Evolutionary conservation across 2,797 vertebrate species (phyloP), one percentile per base, ranked within the genome.

Genomic region (Falco biarmicus): DNA sequence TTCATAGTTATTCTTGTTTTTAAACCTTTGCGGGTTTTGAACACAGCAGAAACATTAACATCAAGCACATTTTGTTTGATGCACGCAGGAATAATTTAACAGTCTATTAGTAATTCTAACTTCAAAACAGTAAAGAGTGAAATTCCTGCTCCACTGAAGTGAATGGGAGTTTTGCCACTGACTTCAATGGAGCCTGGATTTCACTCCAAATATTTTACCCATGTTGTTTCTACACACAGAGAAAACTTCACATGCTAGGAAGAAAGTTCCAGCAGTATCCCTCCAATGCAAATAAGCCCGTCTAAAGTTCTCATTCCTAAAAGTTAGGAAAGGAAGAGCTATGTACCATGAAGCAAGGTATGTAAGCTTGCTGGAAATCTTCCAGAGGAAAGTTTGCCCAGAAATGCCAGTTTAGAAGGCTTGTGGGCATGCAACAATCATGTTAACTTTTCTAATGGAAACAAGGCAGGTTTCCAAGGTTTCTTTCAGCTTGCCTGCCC

Each of bases 151-250:
- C 56, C 39, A 25, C 76, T 82, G 86, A 95, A 92, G 48, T 86
- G 73, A 94, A 95, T 20, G 93, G 94, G 95, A 96, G 80, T 90
- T 95, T 91, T 95, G 94, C 95, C 90, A 94, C 5, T 95, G 69
- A 94, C 87, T 96, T 92, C 93, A 96, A 86, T 22, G 63, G 65
- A 93, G 76, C 73, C 95, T 88, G 73, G 61, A 64, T 88, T 93
- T 91, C 87, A 86, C 65, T 93, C 87, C 89, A 93, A 95, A 39
- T 93, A 95, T 91, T 96, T 94, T 69, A 95, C 54, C 74, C 79
- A 15, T 79, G 87, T 79, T 95, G 84, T 73, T 92, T 79, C 90
- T 93, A 48, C 82, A 82, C 59, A 81, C 47, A 75, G 69, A 95
- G 87, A 91, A 84, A 95, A 75, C 79, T 84, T 96, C 87, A 91